Base-by-base conservation (phyloP, 2,888 invertebrate genomes). In the Apodemia zela region DNA sequence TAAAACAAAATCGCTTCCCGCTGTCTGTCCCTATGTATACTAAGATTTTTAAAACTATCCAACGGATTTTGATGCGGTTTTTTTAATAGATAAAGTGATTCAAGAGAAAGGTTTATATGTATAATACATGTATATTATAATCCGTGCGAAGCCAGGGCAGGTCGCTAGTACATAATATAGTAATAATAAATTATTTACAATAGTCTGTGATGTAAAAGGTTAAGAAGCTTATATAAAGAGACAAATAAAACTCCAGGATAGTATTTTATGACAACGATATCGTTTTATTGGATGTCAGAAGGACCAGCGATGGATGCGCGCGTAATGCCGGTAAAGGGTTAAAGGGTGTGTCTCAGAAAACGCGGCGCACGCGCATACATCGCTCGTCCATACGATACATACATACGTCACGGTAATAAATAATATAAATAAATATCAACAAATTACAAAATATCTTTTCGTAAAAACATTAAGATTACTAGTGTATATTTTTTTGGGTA, bases 261-360 rank as follows among this genome's bases (percentile, higher is more conserved):
- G 82, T 86, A 85, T 89, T 91, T 92, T 93, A 93, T 93, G 93
- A 93, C 93, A 94, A 93, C 93, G 92, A 93, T 93, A 93, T 93
- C 93, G 93, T 93, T 93, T 93, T 93, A 93, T 94, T 94, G 84
- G 93, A 87, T 88, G 88, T 85, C 81, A 87, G 82, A 79, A 77
- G 80, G 72, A 76, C 76, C 70, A 70, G 68, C 67, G 78, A 73
- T 76, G 74, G 78, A 71, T 75, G 77, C 71, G 77, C 75, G 80
- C 74, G 81, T 72, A 75, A 73, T 73, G 72, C 82, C 87, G 89
- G 87, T 84, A 70, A 69, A 77, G 81, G 81, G 92, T 62, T 91
- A 85, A 72, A 51, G 78, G 88, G 87, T 78, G 92, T 92, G 92
- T 92, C 92, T 92, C 92, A 69, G 18, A 57, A 62, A 78, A 73